phyloP scores from a whole-genome alignment of 2,888 invertebrate species.

The Cerceris ruficornis region DNA sequence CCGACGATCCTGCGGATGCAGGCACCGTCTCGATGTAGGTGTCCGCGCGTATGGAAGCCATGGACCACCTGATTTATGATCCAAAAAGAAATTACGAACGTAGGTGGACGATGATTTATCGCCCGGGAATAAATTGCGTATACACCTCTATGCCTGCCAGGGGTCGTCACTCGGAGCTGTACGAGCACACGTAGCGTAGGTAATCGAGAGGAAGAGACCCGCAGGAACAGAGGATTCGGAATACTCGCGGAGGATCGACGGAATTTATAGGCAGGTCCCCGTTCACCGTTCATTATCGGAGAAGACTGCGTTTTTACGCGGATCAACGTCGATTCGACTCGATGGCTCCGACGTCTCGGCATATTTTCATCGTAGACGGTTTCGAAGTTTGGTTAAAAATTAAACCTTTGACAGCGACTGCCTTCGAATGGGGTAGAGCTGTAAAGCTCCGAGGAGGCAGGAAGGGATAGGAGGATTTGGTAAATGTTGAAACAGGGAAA shows the following conservation, averaged over 20 bases:
- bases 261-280: constrained; percentile 8
- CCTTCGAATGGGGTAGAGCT: too few relatives aligned
- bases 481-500: too few relatives aligned
- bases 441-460: too few relatives aligned
- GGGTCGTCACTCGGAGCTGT: constrained; percentile 53
- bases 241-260: constrained; percentile 27
- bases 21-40: constrained; percentile 40
- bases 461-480: too few relatives aligned
- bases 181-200: constrained; percentile 27
- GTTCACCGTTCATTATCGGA: too few relatives aligned
- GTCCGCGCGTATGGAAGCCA: constrained; percentile 47
- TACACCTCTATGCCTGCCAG: constrained; percentile 52
- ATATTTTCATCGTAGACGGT: too few relatives aligned
- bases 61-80: constrained; percentile 70
- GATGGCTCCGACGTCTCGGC: too few relatives aligned
- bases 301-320: too few relatives aligned
- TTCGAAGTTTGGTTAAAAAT: too few relatives aligned
- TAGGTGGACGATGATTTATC: constrained; percentile 77
- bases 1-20: constrained; percentile 1
- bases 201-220: constrained; percentile 31
- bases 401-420: too few relatives aligned
- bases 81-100: constrained; percentile 73
- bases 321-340: too few relatives aligned
- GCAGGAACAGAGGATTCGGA: constrained; percentile 12
- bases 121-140: constrained; percentile 72